Base-by-base conservation (phyloP, 1,140 invertebrate species). In the Drosophila kohkoa region DNA sequence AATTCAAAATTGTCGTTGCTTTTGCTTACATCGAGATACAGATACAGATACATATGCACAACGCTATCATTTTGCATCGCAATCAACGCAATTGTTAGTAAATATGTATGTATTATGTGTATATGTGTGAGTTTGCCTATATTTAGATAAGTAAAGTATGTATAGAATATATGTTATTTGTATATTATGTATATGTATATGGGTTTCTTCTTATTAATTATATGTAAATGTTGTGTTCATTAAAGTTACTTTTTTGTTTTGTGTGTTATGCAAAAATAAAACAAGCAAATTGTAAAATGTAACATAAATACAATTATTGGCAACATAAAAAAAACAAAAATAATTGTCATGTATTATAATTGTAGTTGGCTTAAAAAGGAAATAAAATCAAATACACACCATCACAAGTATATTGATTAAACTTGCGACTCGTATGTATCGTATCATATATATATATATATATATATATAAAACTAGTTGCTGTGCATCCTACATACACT, bases 1-100 rank as follows among this genome's bases (percentile, higher is more conserved):
- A 67, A 79, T 64, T 77, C 65, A 77, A 75, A 72, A 71, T 68
- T 78, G 48, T 77, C 68, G 73, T 77, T 77, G 74, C 67, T 76
- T 65, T 59, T 57, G 57, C 58, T 75, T 63, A 75, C 66, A 75
- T 75, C 59, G 35, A 75, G 57, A 64, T 75, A 70, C 58, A 70
- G 49, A 68, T 73, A 54, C 70, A 71, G 63, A 63, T 66, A 43
- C 45, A 52, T 67, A 59, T 68, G 70, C 70, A 68, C 70, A 65
- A 72, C 62, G 25, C 65, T 46, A 68, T 68, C 16, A 62, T 55
- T 68, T 60, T 65, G 51, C 25, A 45, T 60, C 43, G n/a, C 11
- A 57, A 57, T 67, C 51, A 55, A 57, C 64, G 51, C 64, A 67
- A 59, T 59, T 65, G 68, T 71, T 65, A 64, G 72, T 75, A 64